A percentile compares a stretch with the other conserved stretches of the same genome.
Evolutionary conservation across 1,140 invertebrate genomes (phyloP).

Genomic region (Hestina assimilis): DNA sequence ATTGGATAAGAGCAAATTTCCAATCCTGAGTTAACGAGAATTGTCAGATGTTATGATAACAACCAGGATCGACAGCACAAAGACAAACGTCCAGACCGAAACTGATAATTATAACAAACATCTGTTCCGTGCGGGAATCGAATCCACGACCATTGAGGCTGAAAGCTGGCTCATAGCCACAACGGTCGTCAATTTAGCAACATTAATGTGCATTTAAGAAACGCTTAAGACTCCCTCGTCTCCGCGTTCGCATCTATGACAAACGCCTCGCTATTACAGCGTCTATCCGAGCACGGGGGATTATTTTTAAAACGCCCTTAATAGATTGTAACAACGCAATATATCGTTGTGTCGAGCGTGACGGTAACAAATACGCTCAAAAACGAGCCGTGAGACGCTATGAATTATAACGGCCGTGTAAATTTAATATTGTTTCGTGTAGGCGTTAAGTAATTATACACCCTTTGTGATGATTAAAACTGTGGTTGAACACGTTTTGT

Average conservation of each 20-base stretch:
- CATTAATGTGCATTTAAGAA: too few relatives aligned
- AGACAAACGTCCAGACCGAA: too few relatives aligned
- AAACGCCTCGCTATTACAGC: constrained; percentile 30
- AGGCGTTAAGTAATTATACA: constrained; percentile 1
- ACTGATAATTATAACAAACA: too few relatives aligned
- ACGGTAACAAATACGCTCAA: constrained; percentile 30
- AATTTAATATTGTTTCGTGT: constrained; percentile 1
- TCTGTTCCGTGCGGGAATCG: too few relatives aligned
- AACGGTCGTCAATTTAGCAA: too few relatives aligned
- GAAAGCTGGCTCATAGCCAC: too few relatives aligned
- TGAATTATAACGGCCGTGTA: constrained; percentile 7
- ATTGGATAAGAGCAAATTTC: too few relatives aligned
- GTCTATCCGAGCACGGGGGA: constrained; percentile 27
- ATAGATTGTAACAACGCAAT: constrained; percentile 39
- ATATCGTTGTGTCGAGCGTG: constrained; percentile 26
- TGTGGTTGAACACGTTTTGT: neutral
- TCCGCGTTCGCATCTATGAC: constrained; percentile 11
- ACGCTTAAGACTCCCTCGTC: too few relatives aligned
- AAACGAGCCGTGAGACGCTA: constrained; percentile 17
- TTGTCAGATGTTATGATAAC: too few relatives aligned
- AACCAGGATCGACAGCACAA: too few relatives aligned
- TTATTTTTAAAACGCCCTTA: constrained; percentile 41
- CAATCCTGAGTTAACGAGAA: too few relatives aligned
- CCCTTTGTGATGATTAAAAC: neutral
- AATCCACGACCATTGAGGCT: too few relatives aligned